A percentile compares a stretch with the other conserved stretches of the same genome.
phyloP scores from a whole-genome alignment of 1,140 invertebrate genomes.

The Charaxes varanes region DNA sequence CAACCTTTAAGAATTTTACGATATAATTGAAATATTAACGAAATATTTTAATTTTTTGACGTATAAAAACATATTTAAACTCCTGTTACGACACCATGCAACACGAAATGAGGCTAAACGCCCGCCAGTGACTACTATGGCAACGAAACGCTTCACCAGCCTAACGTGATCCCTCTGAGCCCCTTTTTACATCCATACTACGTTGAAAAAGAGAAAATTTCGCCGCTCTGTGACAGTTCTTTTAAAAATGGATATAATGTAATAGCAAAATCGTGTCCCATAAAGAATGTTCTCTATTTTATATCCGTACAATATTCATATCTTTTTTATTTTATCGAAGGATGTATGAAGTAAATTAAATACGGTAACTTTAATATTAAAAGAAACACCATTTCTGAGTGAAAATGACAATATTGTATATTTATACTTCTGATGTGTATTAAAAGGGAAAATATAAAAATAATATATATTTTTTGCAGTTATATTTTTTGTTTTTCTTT shows the following conservation, averaged over 20 bases:
- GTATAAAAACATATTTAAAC: constrained; percentile 8
- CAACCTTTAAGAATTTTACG: neutral
- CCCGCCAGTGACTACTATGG: constrained; percentile 22
- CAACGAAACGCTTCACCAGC: constrained; percentile 22
- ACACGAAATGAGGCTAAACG: constrained; percentile 30
- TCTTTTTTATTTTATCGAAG: constrained; percentile 1
- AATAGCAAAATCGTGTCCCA: constrained; percentile 55
- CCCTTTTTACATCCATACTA: constrained; percentile 18
- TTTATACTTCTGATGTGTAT: too few relatives aligned
- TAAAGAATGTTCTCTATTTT: constrained; percentile 55
- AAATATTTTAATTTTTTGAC: neutral
- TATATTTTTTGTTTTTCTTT: neutral
- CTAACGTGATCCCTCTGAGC: constrained; percentile 26
- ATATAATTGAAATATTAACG: neutral
- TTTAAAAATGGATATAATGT: constrained; percentile 35
- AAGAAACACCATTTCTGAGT: too few relatives aligned
- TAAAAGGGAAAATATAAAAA: too few relatives aligned
- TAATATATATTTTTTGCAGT: too few relatives aligned
- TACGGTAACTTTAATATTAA: too few relatives aligned
- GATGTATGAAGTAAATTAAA: neutral
- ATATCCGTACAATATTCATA: constrained; percentile 33
- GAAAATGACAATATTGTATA: too few relatives aligned
- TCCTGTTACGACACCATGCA: constrained; percentile 36
- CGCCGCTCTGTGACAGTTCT: constrained; percentile 30
- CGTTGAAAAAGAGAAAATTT: constrained; percentile 21